phyloP scores from a whole-genome alignment of 2,113 vertebrate genomes.

The Picathartes gymnocephalus region DNA sequence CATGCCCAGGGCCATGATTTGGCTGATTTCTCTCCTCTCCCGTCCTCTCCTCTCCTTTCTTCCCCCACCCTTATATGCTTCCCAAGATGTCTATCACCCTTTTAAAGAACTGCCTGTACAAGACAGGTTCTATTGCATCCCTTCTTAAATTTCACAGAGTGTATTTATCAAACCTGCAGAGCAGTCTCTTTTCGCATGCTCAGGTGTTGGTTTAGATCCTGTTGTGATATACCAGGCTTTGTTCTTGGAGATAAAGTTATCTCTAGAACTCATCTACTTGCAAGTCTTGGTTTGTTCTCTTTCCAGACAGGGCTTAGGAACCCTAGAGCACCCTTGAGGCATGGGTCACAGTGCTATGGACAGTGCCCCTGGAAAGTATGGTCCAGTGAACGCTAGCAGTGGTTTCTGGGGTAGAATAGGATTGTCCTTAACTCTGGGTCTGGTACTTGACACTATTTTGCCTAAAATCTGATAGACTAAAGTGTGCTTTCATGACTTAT shows the following conservation, averaged over 20 bases:
- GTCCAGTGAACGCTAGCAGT: background rate
- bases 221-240: background rate
- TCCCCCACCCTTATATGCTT: background rate
- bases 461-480: background rate
- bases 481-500: background rate
- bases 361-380: background rate
- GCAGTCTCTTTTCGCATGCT: background rate
- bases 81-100: constrained; percentile 12
- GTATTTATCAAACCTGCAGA: background rate
- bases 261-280: background rate
- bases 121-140: background rate
- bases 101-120: background rate
- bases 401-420: background rate
- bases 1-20: background rate
- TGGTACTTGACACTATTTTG: background rate
- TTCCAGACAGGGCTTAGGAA: background rate
- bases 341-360: background rate
- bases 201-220: background rate
- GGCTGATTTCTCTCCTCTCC: background rate
- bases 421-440: background rate
- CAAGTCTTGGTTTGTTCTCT: background rate
- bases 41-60: background rate
- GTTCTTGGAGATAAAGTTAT: background rate
- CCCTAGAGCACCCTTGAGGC: background rate
- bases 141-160: background rate